Percentiles rank a stretch among this genome's conserved stretches.
phyloP scores from a whole-genome alignment of 2,113 vertebrate species.

The Anoplopoma fimbria region DNA sequence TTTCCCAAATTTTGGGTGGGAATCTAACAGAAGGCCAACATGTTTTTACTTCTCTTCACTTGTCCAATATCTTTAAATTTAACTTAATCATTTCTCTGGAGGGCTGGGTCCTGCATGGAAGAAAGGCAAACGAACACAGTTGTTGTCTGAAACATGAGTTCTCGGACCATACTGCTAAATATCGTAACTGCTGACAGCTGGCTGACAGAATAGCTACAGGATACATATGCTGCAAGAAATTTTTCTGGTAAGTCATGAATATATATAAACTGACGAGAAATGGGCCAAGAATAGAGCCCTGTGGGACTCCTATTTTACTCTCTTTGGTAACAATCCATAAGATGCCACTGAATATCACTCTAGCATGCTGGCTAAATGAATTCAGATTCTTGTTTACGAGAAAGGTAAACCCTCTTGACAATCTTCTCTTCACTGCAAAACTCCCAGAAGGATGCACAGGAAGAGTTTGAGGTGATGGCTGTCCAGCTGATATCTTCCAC shows the following conservation, averaged over 20 bases:
- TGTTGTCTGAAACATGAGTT: background rate
- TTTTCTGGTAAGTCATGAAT: background rate
- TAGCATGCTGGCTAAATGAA: background rate
- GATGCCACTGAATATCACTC: background rate
- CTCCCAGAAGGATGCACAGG: background rate
- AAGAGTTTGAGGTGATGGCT: slow-evolving; percentile 22
- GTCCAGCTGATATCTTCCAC: background rate
- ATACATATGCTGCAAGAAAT: background rate
- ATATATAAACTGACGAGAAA: background rate
- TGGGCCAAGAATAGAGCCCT: background rate
- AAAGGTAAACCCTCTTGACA: background rate
- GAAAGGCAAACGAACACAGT: background rate
- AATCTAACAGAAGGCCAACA: background rate
- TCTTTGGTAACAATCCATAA: background rate
- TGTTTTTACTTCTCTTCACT: background rate
- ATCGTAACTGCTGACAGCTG: background rate
- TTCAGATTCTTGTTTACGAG: background rate
- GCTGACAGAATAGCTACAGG: background rate
- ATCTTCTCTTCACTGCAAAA: background rate
- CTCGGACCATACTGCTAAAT: background rate
- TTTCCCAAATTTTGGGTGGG: background rate
- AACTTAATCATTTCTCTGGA: background rate
- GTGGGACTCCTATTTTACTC: background rate
- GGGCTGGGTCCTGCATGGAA: background rate
- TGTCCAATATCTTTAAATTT: background rate